Evolutionary conservation across 2,888 invertebrate species (phyloP).

Genomic region (Xestoiulus laeticollis): DNA sequence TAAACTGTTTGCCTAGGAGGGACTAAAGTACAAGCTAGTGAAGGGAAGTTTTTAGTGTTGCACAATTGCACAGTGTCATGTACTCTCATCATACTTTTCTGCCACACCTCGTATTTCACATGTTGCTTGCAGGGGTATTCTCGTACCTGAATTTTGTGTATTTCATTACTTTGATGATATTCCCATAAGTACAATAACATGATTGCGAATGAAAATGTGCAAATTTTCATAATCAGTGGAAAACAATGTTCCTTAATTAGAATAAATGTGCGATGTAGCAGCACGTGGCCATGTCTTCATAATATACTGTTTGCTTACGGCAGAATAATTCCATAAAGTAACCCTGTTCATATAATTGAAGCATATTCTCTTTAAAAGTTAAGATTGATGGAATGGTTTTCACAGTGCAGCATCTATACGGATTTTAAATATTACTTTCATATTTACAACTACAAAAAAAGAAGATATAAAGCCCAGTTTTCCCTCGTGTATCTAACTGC

Average conservation of each 20-base stretch:
- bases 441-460: background rate
- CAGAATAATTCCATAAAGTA: background rate
- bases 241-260: no score
- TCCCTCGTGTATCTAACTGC: background rate
- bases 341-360: background rate
- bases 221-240: background rate
- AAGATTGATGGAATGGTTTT: conserved; percentile 16
- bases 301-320: background rate
- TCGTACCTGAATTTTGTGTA: no score
- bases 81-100: no score
- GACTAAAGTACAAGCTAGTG: no score
- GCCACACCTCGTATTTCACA: no score
- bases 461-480: background rate
- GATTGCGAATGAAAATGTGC: background rate
- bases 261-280: no score
- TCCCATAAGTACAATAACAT: no score
- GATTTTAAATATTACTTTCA: conserved; percentile 17
- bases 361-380: background rate
- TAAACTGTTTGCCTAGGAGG: no score
- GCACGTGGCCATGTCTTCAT: background rate
- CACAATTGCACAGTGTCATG: no score
- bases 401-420: background rate
- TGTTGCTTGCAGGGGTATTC: no score
- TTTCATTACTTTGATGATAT: no score
- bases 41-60: no score